Evolutionary conservation across 2,113 vertebrate species (phyloP).

Genomic region (Hemibagrus wyckioides): DNA sequence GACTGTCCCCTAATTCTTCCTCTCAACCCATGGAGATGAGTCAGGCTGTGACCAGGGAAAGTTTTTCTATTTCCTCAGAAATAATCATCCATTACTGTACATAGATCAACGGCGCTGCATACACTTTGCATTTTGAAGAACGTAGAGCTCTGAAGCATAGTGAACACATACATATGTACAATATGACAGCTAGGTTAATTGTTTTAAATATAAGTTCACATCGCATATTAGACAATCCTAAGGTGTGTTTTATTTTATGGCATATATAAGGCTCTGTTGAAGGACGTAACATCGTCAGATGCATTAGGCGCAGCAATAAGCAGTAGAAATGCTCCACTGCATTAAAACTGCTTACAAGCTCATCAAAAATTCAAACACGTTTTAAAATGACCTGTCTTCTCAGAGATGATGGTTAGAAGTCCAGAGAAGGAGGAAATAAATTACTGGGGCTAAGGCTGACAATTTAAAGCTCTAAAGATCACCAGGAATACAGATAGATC

Average conservation of each 20-base stretch:
- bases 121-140: not conserved
- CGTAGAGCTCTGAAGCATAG: not conserved
- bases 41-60: conserved; percentile 14
- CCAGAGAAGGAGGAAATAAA: not conserved
- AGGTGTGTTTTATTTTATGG: not conserved
- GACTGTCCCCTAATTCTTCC: conserved; percentile 10
- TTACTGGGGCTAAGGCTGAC: not conserved
- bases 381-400: not conserved
- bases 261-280: not conserved
- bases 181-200: not conserved
- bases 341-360: not conserved
- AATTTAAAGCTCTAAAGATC: not conserved
- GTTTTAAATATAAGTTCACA: not conserved
- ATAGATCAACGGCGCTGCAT: conserved; percentile 5
- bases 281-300: not conserved
- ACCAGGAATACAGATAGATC: no score
- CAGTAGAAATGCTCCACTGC: not conserved
- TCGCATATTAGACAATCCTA: not conserved
- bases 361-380: not conserved
- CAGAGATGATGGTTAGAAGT: not conserved
- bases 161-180: not conserved
- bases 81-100: conserved; percentile 24
- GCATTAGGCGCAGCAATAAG: not conserved
- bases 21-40: not conserved
- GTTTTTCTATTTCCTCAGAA: conserved; percentile 4